Base-by-base conservation (phyloP, 2,113 vertebrate genomes). In the Hemichromis elongatus region DNA sequence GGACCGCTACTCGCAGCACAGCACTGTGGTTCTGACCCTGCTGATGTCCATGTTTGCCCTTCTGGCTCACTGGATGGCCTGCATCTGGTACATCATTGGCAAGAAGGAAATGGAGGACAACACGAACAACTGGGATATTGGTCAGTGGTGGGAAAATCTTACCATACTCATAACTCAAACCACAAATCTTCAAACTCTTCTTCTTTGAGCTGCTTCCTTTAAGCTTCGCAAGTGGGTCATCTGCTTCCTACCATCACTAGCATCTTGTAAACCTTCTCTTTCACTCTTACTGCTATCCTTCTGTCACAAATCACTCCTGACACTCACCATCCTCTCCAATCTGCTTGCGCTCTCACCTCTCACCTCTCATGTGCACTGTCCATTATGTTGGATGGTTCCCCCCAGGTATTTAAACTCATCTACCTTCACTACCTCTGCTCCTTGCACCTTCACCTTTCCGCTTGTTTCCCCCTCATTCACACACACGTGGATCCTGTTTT, bases 21-120 rank as follows among this genome's bases (percentile, higher is more conserved):
- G 98, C 95, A 98, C 98, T 1, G 97, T 99, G 28, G 98, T 99
- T 30, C 97, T 99, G 82, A 99, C 98, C 0, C 96, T 99, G 77
- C 97, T 99, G 78, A 99, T 99, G 98, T 99, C 98, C 89, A 98
- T 99, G 98, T 99, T 99, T 85, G 98, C 98, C 14, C 96, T 99
- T 90, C 96, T 99, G 77, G 98, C 98, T 35, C 98, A 99, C 94
- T 99, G 98, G 98, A 99, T 99, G 98, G 98, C 98, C 28, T 99
- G 98, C 93, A 98, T 99, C 96, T 99, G 98, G 98, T 99, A 98
- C 79, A 97, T 99, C 93, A 99, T 99, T 55, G 98, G 98, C 90
- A 99, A 97, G 92, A 99, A 97, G 96, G 98, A 99, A 95, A 98
- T 98, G 95, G 98, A 99, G 90, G 96, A 97, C 94, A 99, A 98